Base-by-base conservation (phyloP, 2,797 vertebrate genomes). In the Erethizon dorsatum region DNA sequence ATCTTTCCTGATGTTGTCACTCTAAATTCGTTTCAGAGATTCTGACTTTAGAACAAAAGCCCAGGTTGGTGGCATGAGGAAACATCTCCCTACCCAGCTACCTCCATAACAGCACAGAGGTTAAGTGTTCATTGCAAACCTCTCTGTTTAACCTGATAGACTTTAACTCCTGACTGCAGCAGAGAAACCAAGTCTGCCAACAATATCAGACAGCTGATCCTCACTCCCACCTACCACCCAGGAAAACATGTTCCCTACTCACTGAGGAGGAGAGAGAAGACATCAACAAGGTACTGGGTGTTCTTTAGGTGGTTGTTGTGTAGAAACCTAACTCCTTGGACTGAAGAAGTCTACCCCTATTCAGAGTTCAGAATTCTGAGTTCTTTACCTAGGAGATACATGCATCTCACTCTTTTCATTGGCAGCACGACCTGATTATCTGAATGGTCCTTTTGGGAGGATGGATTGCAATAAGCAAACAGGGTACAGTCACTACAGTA, bases 111-210 rank as follows among this genome's bases (percentile, higher is more conserved):
- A 18, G 24, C 61, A 45, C 47, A 91, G 59, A 77, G 50, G 59
- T 33, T 52, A 18, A 20, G 78, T 59, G 56, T 79, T 83, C 54
- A 45, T 2, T 2, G 69, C 31, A 87, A 6, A 50, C 22, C 59
- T 77, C 50, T 57, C 33, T 50, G 26, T 65, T 94, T 56, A 87
- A 54, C 84, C 52, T 24, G 7, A 50, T 28, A 56, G 37, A 37
- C 61, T 50, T 37, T 5, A 12, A 45, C 75, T 94, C 61, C 71
- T 91, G 50, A 24, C 26, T 61, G 2, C 54, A 83, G 57, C 41
- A 20, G 88, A 95, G 85, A 95, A 94, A 63, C 52, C 33, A 85
- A 61, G 56, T 56, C 84, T 86, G 79, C 63, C 65, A 37, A 14
- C 11, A 26, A 20, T 56, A 83, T 65, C n/a, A 33, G 45, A 31